Percentiles rank a stretch among this genome's conserved stretches.
These are phyloP conservation scores for Aethes cnicana DNA, from an alignment of 2,888 invertebrate genomes.

Conservation along the genomic window DNA sequence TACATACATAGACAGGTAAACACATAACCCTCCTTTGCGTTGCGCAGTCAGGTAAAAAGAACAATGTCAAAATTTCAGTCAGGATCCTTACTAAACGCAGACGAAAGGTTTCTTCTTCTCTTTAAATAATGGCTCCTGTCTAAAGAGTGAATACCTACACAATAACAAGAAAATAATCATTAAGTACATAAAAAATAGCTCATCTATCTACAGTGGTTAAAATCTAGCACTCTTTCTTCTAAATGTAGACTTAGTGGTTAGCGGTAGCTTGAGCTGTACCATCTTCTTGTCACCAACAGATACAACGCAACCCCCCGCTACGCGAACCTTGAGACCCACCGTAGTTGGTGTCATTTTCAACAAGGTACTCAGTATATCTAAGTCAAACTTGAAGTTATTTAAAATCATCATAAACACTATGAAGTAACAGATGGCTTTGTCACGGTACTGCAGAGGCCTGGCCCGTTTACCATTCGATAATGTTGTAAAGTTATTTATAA, in stretches of 20 bases:
- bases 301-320: constrained; percentile 57
- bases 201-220: no score
- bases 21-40: no score
- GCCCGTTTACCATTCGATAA: constrained; percentile 45
- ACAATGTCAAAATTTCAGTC: no score
- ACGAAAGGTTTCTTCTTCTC: no score
- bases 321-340: constrained; percentile 49
- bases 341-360: constrained; percentile 53
- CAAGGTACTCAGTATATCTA: constrained; percentile 53
- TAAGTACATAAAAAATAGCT: no score
- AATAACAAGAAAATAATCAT: no score
- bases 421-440: constrained; percentile 64
- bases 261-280: constrained; percentile 62
- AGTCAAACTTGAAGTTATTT: constrained; percentile 60
- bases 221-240: constrained; percentile 59
- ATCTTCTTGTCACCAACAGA: constrained; percentile 47
- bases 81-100: no score
- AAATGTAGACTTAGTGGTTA: constrained; percentile 43
- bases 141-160: no score
- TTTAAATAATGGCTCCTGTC: no score
- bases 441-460: constrained; percentile 58
- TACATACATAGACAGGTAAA: no score
- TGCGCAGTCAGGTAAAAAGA: no score
- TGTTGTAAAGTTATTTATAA: constrained; percentile 54
- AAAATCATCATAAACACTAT: constrained; percentile 63